Evolutionary conservation across 64 coral and sea anemone genomes (phyloP), one percentile per base, ranked within the genome.

Genomic region (Dendrophyllia cribrosa): DNA sequence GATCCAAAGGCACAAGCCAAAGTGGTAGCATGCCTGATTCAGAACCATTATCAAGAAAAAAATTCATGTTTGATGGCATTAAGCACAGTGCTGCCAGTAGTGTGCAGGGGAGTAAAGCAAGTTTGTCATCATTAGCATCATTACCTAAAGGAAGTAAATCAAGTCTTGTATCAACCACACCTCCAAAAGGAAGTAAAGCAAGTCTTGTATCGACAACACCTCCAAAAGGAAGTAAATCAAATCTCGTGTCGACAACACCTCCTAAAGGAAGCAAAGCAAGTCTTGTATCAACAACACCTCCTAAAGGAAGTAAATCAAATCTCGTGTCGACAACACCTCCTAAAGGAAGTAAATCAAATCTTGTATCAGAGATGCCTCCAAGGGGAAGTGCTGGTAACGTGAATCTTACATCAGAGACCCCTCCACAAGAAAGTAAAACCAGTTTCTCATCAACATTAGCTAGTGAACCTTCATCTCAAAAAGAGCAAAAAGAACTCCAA

Each of bases 101-200:
- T 44, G 86, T 23, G 7, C 87, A 93, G 55, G 86, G 95, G 5
- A 97, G 95, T 62, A 97, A 91, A 63, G 88, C 74, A 72, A 97
- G 95, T 87, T 82, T 94, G 55, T 83, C 53, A 2, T 97, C 92
- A 6, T 66, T 43, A 2, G 94, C 92, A 6, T 97, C 95, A 56
- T 52, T 75, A 44, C 92, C 88, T 16, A 75, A 89, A 89, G 58
- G 23, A 43, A 51, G 66, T 15, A 59, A 88, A 66, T 47, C 6
- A 45, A 67, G 86, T 62, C n/a, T 70, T 15, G 4, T 20, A 69
- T 81, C 85, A 7, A 65, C 53, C 13, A 70, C 75, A 22, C 86
- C 73, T 64, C 77, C 86, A 52, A 88, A 88, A 58, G 59, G 66
- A 83, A 83, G 67, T 58, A 75, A 61, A 9, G 11, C 44, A 75